Percentiles rank a stretch among this genome's conserved stretches.
Evolutionary conservation across 1,140 invertebrate genomes (phyloP).

Genomic region (Chlorops oryzae): DNA sequence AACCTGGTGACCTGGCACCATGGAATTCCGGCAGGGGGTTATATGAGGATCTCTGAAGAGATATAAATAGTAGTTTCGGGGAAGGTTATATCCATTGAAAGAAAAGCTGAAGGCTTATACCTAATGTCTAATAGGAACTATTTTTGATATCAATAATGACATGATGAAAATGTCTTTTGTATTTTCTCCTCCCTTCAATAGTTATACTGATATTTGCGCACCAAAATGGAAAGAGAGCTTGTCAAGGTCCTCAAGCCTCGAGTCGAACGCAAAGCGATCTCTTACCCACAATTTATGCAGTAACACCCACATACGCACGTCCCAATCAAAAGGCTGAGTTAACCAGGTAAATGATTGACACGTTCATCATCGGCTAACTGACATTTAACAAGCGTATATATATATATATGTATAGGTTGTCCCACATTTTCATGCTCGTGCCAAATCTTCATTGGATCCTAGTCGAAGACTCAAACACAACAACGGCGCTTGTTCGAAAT

Average conservation of each 20-base stretch:
- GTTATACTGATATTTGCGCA: constrained; percentile 35
- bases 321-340: constrained; percentile 93
- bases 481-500: constrained; percentile 71
- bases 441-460: constrained; percentile 94
- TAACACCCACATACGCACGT: constrained; percentile 88
- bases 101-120: too few species aligned
- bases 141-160: too few species aligned
- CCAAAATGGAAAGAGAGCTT: constrained; percentile 35
- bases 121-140: too few species aligned
- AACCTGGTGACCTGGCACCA: too few species aligned
- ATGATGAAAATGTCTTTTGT: too few species aligned
- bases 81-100: too few species aligned
- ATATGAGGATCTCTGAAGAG: too few species aligned
- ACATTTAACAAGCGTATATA: constrained; percentile 7
- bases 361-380: constrained; percentile 5
- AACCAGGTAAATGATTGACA: constrained; percentile 56
- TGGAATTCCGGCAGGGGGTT: too few species aligned
- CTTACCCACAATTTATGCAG: constrained; percentile 70
- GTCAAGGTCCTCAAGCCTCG: constrained; percentile 35
- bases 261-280: constrained; percentile 43
- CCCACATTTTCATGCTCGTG: constrained; percentile 82
- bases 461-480: constrained; percentile 78
- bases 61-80: too few species aligned
- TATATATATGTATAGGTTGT: constrained; percentile 56
- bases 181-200: too few species aligned